Base-by-base conservation (phyloP, 2,797 vertebrate species). In the Gobio occitaniae region DNA sequence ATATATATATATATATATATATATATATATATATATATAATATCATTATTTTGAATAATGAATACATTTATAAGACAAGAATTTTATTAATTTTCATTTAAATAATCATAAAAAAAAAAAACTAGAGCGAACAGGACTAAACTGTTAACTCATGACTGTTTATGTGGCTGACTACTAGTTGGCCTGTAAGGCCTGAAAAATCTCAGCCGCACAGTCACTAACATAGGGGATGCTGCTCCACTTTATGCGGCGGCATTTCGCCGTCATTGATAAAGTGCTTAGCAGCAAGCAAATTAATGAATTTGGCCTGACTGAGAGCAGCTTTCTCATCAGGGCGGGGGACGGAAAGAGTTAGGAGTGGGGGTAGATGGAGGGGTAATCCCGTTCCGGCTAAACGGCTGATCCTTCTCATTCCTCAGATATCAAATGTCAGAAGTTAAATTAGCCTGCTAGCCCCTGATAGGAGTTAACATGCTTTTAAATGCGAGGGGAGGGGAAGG, bases 381-480 rank as follows among this genome's bases (percentile, higher is more conserved):
- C 94, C 94, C 93, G 94, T 95, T 95, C 94, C 93, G 94, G 95
- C 93, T 96, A 95, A 95, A 96, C 90, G 94, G 94, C 93, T 95
- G 95, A 96, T 96, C 95, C 95, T 94, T 93, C 93, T 95, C 69
- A 92, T 94, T 95, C 95, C 94, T 94, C 91, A 94, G 94, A 96
- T 93, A 96, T 96, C 94, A 95, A 95, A 96, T 96, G 94, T 95
- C 93, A 92, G 93, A 94, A 95, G 94, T 94, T 95, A 94, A 97
- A 93, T 92, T 93, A 96, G 95, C 93, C 95, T 95, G 95, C 95
- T 96, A 95, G 93, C 95, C 95, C 92, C 92, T 92, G 94, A 96
- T 95, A 96, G 94, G 93, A 95, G 93, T 96, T 97, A 97, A 96
- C 86, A 96, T 88, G 83, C 95, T 95, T 94, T 96, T 96, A 97